Evolutionary conservation across 64 coral and sea anemone genomes (phyloP).

Genomic region (Hydrozoanthus tunicans): DNA sequence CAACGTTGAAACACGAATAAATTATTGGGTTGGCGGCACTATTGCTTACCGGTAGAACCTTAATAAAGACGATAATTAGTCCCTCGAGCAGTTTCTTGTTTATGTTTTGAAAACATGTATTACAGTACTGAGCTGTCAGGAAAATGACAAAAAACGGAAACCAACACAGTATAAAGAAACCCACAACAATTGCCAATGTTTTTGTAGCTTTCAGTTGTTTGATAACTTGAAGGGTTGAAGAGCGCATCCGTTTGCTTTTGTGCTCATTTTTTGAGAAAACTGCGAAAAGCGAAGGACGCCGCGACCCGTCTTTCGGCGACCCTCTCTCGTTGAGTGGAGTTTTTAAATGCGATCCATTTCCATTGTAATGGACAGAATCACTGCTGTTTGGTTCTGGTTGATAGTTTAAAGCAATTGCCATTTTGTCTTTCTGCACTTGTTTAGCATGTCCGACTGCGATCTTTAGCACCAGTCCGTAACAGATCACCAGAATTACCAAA

Average conservation of each 20-base stretch:
- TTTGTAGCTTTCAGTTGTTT: constrained; percentile 99
- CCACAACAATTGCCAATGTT: constrained; percentile 89
- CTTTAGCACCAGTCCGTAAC: constrained; percentile 82
- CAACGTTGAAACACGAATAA: constrained; percentile 94
- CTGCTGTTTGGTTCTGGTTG: constrained; percentile 41
- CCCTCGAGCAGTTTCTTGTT: neutral
- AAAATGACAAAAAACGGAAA: constrained; percentile 96
- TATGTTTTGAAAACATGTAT: constrained; percentile 30
- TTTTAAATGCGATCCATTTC: neutral
- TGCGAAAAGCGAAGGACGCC: neutral
- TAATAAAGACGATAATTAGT: constrained; percentile 68
- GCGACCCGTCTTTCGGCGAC: neutral
- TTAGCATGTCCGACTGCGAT: constrained; percentile 89
- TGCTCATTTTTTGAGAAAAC: neutral
- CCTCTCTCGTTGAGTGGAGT: constrained; percentile 16
- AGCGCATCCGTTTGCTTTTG: constrained; percentile 1
- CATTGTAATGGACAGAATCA: constrained; percentile 36
- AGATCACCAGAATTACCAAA: constrained; percentile 67
- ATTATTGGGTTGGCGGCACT: constrained; percentile 94
- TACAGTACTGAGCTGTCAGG: constrained; percentile 77
- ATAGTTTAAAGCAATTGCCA: constrained; percentile 79
- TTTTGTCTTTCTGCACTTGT: constrained; percentile 80
- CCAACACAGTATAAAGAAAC: constrained; percentile 92
- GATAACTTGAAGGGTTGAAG: constrained; percentile 78
- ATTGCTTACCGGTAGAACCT: constrained; percentile 86